Evolutionary conservation across 1,140 invertebrate species (phyloP).

Genomic region (Phthorimaea operculella): DNA sequence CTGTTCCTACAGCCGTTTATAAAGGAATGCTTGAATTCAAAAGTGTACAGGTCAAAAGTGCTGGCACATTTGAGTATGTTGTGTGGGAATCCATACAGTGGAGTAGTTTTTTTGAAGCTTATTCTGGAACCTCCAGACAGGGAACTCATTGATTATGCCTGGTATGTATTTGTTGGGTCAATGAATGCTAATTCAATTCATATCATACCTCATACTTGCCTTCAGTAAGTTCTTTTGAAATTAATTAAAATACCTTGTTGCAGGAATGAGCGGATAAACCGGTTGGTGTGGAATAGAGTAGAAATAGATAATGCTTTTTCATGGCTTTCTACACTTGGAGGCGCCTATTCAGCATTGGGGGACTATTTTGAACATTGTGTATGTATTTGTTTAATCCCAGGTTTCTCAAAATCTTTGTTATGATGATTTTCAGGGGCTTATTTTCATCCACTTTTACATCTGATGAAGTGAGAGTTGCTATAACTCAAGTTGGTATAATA

Average conservation of each 20-base stretch:
- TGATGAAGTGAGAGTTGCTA: too few species aligned
- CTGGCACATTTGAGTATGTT: conserved; percentile 32
- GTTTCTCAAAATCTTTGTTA: too few species aligned
- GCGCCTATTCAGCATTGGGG: conserved; percentile 92
- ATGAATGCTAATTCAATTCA: background rate
- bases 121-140: conserved; percentile 65
- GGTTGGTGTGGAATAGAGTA: conserved; percentile 71
- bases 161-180: conserved; percentile 58
- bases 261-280: conserved; percentile 34
- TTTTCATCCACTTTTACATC: conserved; percentile 1
- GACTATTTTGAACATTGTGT: conserved; percentile 85
- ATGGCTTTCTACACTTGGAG: conserved; percentile 96
- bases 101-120: conserved; percentile 44
- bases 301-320: conserved; percentile 89
- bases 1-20: conserved; percentile 50
- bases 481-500: too few species aligned
- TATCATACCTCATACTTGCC: background rate
- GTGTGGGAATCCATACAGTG: conserved; percentile 26
- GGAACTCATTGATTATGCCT: conserved; percentile 75
- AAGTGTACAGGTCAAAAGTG: conserved; percentile 40
- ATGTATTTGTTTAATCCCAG: conserved; percentile 48
- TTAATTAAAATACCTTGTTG: background rate
- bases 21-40: conserved; percentile 43
- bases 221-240: too few species aligned
- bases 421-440: too few species aligned